Percentiles rank a stretch among this genome's conserved stretches.
Conservation (phyloP, 2,888 invertebrate species). For the Diaphora mendica region DNA sequence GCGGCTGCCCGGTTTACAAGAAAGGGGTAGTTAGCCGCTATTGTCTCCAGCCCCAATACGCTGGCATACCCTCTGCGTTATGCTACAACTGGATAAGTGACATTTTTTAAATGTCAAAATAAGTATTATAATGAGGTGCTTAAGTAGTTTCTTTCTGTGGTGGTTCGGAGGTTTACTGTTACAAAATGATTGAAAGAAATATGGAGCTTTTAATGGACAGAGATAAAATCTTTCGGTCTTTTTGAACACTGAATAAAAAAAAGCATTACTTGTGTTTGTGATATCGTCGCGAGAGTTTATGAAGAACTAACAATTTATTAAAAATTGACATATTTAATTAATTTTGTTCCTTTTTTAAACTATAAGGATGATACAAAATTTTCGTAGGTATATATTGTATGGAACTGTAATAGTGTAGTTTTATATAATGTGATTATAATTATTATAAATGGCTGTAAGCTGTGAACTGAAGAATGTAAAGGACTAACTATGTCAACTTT, state of each 20-base stretch:
- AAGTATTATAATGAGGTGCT: conserved; percentile 50
- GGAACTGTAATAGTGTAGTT: no score
- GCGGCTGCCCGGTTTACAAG: conserved; percentile 73
- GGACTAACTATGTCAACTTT: background rate
- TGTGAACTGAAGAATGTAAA: no score
- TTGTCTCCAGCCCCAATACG: conserved; percentile 78
- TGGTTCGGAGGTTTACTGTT: conserved; percentile 36
- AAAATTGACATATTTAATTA: no score
- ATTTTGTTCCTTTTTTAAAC: no score
- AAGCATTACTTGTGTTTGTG: background rate
- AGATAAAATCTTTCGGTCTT: conserved; percentile 11
- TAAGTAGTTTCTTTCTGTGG: conserved; percentile 49
- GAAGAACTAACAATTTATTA: background rate
- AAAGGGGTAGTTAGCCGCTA: conserved; percentile 86
- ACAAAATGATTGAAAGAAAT: conserved; percentile 25
- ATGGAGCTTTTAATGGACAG: conserved; percentile 6
- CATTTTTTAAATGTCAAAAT: conserved; percentile 58
- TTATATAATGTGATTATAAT: no score
- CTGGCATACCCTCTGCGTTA: conserved; percentile 54
- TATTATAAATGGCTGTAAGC: no score
- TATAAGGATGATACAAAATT: no score
- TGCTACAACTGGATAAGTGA: conserved; percentile 62
- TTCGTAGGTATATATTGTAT: no score
- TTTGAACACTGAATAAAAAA: background rate
- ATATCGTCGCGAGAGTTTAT: background rate